phyloP scores from a whole-genome alignment of 2,797 vertebrate genomes.

The Paratrypauchen microcephalus region DNA sequence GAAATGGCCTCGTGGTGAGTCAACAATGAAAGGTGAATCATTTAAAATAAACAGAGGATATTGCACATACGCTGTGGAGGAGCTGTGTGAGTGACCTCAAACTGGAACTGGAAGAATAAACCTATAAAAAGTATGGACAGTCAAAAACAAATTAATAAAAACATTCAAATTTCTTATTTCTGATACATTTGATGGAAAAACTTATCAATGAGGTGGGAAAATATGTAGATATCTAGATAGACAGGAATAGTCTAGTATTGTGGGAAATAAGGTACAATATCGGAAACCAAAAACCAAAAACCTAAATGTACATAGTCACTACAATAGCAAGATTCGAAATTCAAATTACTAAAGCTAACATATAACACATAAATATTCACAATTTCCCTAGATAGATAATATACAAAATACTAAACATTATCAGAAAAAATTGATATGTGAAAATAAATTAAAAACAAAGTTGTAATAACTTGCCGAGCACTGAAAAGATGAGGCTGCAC shows the following conservation, averaged over 20 bases:
- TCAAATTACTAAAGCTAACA: not conserved
- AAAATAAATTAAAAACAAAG: not conserved
- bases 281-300: not conserved
- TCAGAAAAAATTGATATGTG: not conserved
- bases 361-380: not conserved
- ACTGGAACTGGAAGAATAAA: slow-evolving; percentile 11
- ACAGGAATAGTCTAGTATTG: no score
- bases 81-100: not conserved
- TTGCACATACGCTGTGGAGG: slow-evolving; percentile 10
- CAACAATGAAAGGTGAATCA: not conserved
- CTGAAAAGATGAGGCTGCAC: slow-evolving; percentile 18
- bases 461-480: slow-evolving; percentile 39
- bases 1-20: not conserved
- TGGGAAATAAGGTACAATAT: not conserved
- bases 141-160: not conserved
- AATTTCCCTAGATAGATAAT: not conserved
- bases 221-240: no score
- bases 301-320: not conserved
- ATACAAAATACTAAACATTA: not conserved
- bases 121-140: slow-evolving; percentile 15
- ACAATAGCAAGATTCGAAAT: not conserved
- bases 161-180: not conserved
- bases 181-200: not conserved
- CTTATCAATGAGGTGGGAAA: not conserved
- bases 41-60: not conserved